Evolutionary conservation across 2,113 vertebrate genomes (phyloP).

Genomic region (Noturus placidus): DNA sequence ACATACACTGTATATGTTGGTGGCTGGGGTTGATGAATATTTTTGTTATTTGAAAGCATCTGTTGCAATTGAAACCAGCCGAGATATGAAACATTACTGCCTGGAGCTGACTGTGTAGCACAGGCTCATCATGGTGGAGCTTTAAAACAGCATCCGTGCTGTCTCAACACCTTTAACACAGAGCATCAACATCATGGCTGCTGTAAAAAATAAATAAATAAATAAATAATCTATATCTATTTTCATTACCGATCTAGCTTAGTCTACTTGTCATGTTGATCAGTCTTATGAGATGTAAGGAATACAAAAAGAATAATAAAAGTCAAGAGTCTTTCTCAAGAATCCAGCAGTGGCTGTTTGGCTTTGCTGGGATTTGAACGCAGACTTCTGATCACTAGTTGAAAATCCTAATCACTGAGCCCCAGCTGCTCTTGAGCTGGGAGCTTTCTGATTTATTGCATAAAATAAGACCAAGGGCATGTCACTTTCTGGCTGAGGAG

Average conservation of each 20-base stretch:
- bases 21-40: background rate
- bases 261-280: background rate
- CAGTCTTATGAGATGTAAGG: too few species aligned
- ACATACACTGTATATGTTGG: conserved; percentile 14
- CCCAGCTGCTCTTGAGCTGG: background rate
- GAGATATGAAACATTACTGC: background rate
- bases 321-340: background rate
- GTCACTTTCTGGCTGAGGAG: background rate
- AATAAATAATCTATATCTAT: background rate
- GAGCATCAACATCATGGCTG: background rate
- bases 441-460: background rate
- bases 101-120: conserved; percentile 5
- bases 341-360: conserved; percentile 16
- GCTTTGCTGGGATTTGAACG: background rate
- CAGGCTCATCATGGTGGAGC: background rate
- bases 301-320: background rate
- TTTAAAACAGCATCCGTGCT: conserved; percentile 14
- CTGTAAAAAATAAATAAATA: background rate
- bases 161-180: background rate
- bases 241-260: background rate
- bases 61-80: conserved; percentile 18
- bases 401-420: background rate
- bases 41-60: conserved; percentile 7
- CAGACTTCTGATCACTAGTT: background rate
- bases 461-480: background rate